Base-by-base conservation (phyloP, 2,888 invertebrate genomes). In the Electrophaes corylata region DNA sequence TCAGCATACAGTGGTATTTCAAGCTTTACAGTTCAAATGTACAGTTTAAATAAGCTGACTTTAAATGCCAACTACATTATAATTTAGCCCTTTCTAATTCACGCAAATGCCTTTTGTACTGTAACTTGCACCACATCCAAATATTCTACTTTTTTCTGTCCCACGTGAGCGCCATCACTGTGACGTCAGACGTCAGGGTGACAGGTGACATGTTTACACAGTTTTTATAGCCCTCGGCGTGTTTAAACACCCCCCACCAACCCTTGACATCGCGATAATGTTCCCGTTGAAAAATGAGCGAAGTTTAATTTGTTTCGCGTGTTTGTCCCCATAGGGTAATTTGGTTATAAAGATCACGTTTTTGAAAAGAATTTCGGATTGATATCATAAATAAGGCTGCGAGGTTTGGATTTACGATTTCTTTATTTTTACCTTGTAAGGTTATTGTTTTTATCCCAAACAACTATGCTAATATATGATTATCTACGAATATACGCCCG, bases 121-220 rank as follows among this genome's bases (percentile, higher is more conserved):
- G 12, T 29, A 20, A 18, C 23, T 47, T 45, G 23, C 29, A 18
- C 31, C 37, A 18, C 37, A 47, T 59, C 59, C 60, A 52, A 33
- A 19, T 11, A 12, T 29, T 39, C 19, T 2, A 11, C 16, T 47
- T 18, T 3, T 16, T 11, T 20, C 45, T 12, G 12, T 37, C 43
- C 37, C 53, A 61, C 56, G 62, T 60, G 46, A 41, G 56, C 54
- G 33, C 54, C 54, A 62, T 64, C 62, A 64, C 57, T 53, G 58
- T 48, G 61, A 60, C 64, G 64, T 63, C 65, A 66, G 65, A 60
- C 47, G 53, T 63, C 59, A 50, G 54, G 26, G 65, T 64, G 69
- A 70, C 69, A 68, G 66, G 69, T 71, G 72, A 72, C 71, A 66
- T 71, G 71, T 71, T 69, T 72, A 69, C 72, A 70, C 66, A 58